Percentiles rank a stretch among this genome's conserved stretches.
Conservation (phyloP, 2,888 invertebrate genomes). For the Leptura quadrifasciata region DNA sequence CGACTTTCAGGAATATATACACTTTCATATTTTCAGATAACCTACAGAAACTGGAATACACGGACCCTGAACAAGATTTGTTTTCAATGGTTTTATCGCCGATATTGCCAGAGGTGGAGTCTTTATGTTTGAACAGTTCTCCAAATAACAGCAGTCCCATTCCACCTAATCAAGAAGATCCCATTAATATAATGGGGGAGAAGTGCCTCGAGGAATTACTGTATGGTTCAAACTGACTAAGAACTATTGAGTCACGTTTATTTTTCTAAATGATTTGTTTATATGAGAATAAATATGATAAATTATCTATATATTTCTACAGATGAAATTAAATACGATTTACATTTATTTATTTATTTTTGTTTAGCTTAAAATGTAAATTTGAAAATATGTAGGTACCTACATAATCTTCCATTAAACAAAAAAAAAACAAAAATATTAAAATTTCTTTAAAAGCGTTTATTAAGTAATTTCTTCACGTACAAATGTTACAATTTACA, state of each 20-base stretch:
- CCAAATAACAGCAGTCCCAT: slow-evolving; percentile 37
- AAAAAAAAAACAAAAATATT: too few relatives aligned
- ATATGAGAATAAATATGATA: not conserved
- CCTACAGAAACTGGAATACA: slow-evolving; percentile 44
- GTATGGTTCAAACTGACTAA: slow-evolving; percentile 33
- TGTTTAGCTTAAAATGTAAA: too few relatives aligned
- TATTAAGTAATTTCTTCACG: too few relatives aligned
- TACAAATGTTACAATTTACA: too few relatives aligned
- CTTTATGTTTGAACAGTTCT: slow-evolving; percentile 76
- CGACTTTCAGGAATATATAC: not conserved
- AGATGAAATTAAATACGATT: not conserved
- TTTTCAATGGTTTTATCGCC: slow-evolving; percentile 74
- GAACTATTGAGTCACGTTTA: not conserved
- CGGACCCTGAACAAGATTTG: slow-evolving; percentile 67
- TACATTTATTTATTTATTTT: too few relatives aligned
- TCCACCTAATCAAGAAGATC: slow-evolving; percentile 27
- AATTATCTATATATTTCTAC: not conserved
- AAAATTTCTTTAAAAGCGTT: too few relatives aligned
- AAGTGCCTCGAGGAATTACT: slow-evolving; percentile 51
- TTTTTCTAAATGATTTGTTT: not conserved
- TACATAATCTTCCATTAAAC: too few relatives aligned
- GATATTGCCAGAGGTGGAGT: slow-evolving; percentile 77
- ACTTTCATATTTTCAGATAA: slow-evolving; percentile 43
- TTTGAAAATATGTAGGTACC: too few relatives aligned
- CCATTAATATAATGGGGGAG: slow-evolving; percentile 44